phyloP scores from a whole-genome alignment of 2,797 vertebrate species.

The Galaxias olidus region DNA sequence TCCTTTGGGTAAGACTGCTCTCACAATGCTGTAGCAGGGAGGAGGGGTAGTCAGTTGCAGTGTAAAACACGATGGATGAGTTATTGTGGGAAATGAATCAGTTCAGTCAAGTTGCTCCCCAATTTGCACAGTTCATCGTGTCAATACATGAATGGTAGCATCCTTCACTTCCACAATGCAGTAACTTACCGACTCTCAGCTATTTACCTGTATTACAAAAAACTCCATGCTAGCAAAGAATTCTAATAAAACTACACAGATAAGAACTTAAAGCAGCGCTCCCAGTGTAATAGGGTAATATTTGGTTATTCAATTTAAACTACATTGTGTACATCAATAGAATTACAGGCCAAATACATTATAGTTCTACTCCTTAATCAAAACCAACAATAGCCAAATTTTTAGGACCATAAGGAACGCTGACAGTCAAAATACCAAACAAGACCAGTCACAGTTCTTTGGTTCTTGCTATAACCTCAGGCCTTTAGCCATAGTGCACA shows the following conservation, averaged over 20 bases:
- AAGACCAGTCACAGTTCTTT: no score
- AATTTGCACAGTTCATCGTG: conserved; percentile 30
- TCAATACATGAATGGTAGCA: conserved; percentile 30
- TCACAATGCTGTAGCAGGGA: conserved; percentile 52
- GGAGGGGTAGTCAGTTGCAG: conserved; percentile 35
- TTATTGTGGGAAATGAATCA: background rate
- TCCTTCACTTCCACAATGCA: conserved; percentile 63
- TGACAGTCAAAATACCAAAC: no score
- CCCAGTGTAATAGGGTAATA: background rate
- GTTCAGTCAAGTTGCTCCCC: no score
- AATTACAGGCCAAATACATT: no score
- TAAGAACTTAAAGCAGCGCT: conserved; percentile 8
- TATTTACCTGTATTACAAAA: conserved; percentile 17
- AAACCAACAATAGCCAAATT: no score
- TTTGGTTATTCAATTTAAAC: no score
- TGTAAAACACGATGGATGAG: conserved; percentile 37
- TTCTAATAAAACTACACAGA: no score
- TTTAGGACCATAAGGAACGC: no score
- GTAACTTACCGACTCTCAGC: conserved; percentile 59
- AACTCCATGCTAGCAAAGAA: conserved; percentile 21
- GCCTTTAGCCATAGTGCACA: no score
- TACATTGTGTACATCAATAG: no score
- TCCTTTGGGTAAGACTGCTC: conserved; percentile 31
- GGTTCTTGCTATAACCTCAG: no score
- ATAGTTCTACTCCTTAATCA: no score